Percentiles rank a stretch among this genome's conserved stretches.
Evolutionary conservation across 2,113 vertebrate species (phyloP).

Genomic region (Vidua macroura): DNA sequence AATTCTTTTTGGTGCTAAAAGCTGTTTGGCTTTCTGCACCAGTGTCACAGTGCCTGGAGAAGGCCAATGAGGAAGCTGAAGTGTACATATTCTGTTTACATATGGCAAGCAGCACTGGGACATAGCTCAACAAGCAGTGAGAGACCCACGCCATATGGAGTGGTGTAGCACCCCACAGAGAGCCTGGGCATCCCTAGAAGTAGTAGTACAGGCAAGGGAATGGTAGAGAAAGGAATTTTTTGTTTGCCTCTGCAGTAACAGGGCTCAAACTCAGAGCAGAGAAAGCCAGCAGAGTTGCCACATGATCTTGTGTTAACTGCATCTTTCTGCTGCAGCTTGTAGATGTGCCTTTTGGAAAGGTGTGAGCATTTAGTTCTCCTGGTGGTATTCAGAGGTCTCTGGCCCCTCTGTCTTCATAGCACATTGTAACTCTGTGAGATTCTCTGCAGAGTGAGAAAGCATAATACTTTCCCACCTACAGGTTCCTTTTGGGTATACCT

Average conservation of each 20-base stretch:
- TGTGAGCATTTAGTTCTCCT: not conserved
- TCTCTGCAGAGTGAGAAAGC: not conserved
- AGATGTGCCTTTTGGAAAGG: not conserved
- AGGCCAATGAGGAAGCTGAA: not conserved
- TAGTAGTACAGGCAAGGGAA: not conserved
- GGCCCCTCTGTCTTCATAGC: not conserved
- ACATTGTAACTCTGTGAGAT: not conserved
- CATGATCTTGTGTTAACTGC: not conserved
- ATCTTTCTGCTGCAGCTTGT: not conserved
- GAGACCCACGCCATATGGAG: not conserved
- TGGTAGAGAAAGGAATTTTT: not conserved
- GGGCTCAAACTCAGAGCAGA: not conserved
- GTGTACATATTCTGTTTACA: rapidly evolving
- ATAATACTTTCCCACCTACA: not conserved
- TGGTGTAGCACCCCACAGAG: not conserved
- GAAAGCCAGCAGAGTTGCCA: not conserved
- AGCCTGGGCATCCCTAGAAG: not conserved
- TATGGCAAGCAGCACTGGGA: not conserved
- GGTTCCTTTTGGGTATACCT: not conserved
- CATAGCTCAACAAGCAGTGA: not conserved
- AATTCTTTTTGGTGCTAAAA: not conserved
- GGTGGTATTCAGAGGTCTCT: not conserved
- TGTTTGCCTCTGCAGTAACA: not conserved
- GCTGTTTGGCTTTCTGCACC: not conserved
- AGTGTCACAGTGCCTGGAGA: not conserved